Evolutionary conservation across 2,888 invertebrate genomes (phyloP).

Genomic region (Clistopyga incitator): DNA sequence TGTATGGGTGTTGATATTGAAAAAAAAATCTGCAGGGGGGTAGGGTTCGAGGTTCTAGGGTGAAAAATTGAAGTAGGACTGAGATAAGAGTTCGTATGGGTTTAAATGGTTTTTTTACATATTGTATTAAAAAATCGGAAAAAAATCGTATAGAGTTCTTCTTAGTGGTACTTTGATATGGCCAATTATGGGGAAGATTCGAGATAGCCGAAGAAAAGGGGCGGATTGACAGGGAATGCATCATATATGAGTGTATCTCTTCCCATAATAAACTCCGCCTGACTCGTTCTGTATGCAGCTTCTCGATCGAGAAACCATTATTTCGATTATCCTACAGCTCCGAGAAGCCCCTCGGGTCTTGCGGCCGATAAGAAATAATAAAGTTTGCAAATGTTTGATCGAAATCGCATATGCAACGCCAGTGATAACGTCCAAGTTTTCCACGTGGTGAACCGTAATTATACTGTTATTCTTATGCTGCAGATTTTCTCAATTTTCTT

Average conservation of each 20-base stretch:
- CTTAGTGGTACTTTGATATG: too few relatives aligned
- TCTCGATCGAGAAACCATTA: constrained; percentile 35
- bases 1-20: too few relatives aligned
- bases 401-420: background rate
- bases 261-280: constrained; percentile 10
- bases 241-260: background rate
- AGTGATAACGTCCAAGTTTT: background rate
- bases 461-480: background rate
- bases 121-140: too few relatives aligned
- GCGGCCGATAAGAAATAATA: background rate
- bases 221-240: background rate
- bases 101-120: too few relatives aligned
- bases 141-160: too few relatives aligned
- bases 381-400: background rate
- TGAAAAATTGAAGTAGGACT: too few relatives aligned
- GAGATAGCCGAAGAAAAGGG: too few relatives aligned
- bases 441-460: background rate
- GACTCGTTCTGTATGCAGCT: constrained; percentile 4
- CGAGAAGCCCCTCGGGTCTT: background rate
- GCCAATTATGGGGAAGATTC: too few relatives aligned
- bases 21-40: too few relatives aligned
- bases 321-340: constrained; percentile 22
- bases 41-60: too few relatives aligned
- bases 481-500: background rate
- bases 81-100: too few relatives aligned